Base-by-base conservation (phyloP, 1,140 invertebrate genomes). In the Sinella curviseta region DNA sequence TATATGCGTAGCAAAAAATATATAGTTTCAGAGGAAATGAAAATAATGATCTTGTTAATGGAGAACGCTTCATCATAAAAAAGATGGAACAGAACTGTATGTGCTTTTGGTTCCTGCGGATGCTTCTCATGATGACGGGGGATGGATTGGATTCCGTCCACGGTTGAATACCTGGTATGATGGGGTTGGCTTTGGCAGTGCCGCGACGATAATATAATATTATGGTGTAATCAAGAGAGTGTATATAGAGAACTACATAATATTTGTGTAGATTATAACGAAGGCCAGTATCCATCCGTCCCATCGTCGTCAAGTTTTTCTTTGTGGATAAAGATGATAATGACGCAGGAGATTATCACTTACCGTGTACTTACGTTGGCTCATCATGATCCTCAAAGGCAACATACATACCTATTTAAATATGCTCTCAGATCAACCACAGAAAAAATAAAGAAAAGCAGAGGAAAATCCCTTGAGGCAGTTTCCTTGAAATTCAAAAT, bases 31-130 rank as follows among this genome's bases (percentile, higher is more conserved):
- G 55, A 60, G 55, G 55, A 60, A 60, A 60, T 60, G 65, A 33
- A 70, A 70, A 70, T 70, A 70, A 70, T 70, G 31, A 70, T 70
- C 65, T 70, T 33, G 65, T 70, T 70, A 70, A 70, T 70, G 65
- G 65, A 70, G n/a, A 70, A 70, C 65, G 65, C 65, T 70, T 70
- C 31, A 70, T 70, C 57, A 17, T 65, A 17, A 65, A 8, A 48
- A 48, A 65, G 24, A 14, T 26, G 24, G 57, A n/a, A n/a, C n/a
- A n/a, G 57, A 26, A 65, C 4, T 65, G 57, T 16, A 65, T n/a
- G 16, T 17, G 8, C 57, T 12, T 48, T 48, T 48, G 39, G 8
- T 48, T 48, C 39, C 39, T 48, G n/a, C n/a, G n/a, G n/a, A n/a
- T n/a, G n/a, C n/a, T n/a, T n/a, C n/a, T n/a, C n/a, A n/a, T n/a